A percentile compares a stretch with the other conserved stretches of the same genome.
phyloP scores from a whole-genome alignment of 2,888 invertebrate genomes.

The Thyatira batis region DNA sequence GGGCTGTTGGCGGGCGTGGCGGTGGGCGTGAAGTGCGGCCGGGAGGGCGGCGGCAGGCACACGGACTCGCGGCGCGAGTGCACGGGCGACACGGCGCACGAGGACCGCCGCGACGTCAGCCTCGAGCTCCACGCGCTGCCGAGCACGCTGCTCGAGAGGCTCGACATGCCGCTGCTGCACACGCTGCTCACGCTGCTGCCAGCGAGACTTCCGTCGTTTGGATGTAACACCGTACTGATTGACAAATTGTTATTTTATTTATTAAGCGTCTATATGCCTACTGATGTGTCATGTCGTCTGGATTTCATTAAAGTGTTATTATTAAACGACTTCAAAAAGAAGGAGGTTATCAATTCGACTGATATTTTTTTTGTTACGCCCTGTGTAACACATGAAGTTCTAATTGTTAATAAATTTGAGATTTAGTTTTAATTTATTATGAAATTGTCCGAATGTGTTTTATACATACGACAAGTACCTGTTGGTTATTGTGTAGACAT shows the following conservation, averaged over 20 bases:
- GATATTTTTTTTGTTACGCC: too few species aligned
- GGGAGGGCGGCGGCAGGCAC: constrained; percentile 88
- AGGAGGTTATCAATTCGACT: too few species aligned
- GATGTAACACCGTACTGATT: constrained; percentile 92
- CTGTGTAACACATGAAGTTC: too few species aligned
- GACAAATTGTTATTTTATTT: constrained; percentile 16
- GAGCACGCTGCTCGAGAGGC: constrained; percentile 71
- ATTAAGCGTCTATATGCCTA: constrained; percentile 12
- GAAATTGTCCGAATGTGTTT: too few species aligned
- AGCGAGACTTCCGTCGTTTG: constrained; percentile 90
- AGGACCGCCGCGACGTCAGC: constrained; percentile 80
- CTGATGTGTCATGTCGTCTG: too few species aligned
- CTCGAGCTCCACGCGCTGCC: constrained; percentile 85
- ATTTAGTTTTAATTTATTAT: too few species aligned
- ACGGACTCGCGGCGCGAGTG: constrained; percentile 91
- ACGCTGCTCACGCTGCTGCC: constrained; percentile 85
- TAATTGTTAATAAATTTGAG: too few species aligned
- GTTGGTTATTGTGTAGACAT: constrained; percentile 93
- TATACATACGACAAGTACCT: constrained; percentile 49
- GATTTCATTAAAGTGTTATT: too few species aligned
- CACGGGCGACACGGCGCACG: constrained; percentile 78
- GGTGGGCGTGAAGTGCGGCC: constrained; percentile 88
- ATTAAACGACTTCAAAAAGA: too few species aligned
- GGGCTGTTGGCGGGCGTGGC: constrained; percentile 95
- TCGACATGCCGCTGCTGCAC: constrained; percentile 82